Base-by-base conservation (phyloP, 2,888 invertebrate genomes). In the Smittia aterrima region DNA sequence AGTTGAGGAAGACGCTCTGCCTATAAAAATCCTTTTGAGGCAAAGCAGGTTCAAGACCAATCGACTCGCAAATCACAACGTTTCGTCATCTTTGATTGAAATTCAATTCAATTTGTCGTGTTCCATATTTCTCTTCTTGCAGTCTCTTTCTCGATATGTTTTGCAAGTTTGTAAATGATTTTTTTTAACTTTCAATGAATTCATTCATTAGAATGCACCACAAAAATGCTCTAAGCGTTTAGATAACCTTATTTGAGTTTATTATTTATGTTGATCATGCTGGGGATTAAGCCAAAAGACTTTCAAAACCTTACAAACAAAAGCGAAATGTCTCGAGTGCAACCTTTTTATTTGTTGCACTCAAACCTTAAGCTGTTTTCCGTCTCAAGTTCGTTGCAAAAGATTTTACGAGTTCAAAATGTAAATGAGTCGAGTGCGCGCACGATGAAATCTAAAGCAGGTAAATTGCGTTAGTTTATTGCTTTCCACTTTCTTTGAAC, bases 211-310 rank as follows among this genome's bases (percentile, higher is more conserved):
- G 72, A 72, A 62, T 72, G 53, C 54, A 32, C 11, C 58, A 22
- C 11, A 22, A 25, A 18, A 27, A 27, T 16, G 25, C 64, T 64
- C 22, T 27, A 25, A 64, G 25, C n/a, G 11, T 38, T 40, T 20
- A 72, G 72, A 72, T 72, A 72, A 72, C 72, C 72, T 72, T 40
- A 62, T 11, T 40, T 11, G 13, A 40, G 16, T 54, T n/a, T 71
- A 71, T 71, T 71, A 72, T 72, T 72, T 72, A 72, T 72, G 72
- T 72, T 72, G 72, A 72, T 72, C 72, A 72, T 70, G 54, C 27
- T 70, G 53, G n/a, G n/a, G 20, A 54, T 70, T 70, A 41, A 70
- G 53, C 54, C 16, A 18, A 58, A 6, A 64, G 25, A 27, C 27
- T 64, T 64, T 24, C 64, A 22, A 64, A 64, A 27, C n/a, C n/a